A percentile compares a stretch with the other conserved stretches of the same genome.
Conservation (phyloP, 2,888 invertebrate species). For the Melitaea athalia region DNA sequence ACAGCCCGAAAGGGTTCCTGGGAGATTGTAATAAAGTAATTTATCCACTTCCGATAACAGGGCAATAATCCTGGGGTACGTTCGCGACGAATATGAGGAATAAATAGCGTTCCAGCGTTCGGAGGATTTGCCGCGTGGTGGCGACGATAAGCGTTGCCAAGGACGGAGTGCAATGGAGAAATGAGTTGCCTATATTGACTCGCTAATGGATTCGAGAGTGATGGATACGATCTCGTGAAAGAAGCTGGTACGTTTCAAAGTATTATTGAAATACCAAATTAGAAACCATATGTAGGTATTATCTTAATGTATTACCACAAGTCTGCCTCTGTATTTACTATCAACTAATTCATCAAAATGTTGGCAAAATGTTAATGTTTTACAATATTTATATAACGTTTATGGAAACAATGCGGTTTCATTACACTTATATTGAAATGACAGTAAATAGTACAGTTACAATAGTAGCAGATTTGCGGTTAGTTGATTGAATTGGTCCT, state of each 20-base stretch:
- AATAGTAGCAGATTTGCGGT: constrained; percentile 39
- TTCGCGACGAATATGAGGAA: constrained; percentile 53
- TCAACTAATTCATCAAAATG: neutral
- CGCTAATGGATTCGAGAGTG: constrained; percentile 37
- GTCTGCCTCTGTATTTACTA: neutral
- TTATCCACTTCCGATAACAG: constrained; percentile 77
- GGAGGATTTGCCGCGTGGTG: constrained; percentile 47
- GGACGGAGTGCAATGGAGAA: constrained; percentile 31
- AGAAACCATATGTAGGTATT: neutral
- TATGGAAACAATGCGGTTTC: constrained; percentile 30
- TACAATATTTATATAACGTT: constrained; percentile 8
- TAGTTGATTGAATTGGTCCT: constrained; percentile 27
- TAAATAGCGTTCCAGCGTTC: constrained; percentile 53
- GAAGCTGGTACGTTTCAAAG: constrained; percentile 23
- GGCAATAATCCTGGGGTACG: constrained; percentile 68
- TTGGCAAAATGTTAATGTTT: neutral
- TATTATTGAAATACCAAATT: constrained; percentile 11
- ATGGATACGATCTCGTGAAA: constrained; percentile 30
- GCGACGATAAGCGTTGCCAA: constrained; percentile 44
- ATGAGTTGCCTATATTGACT: constrained; percentile 37
- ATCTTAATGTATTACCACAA: neutral
- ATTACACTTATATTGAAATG: constrained; percentile 34
- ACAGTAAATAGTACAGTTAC: constrained; percentile 34
- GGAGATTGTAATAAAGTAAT: constrained; percentile 75
- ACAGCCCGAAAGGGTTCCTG: constrained; percentile 57